Percentiles rank a stretch among this genome's conserved stretches.
phyloP scores from a whole-genome alignment of 2,888 invertebrate species.

The Folsomia manolachei region DNA sequence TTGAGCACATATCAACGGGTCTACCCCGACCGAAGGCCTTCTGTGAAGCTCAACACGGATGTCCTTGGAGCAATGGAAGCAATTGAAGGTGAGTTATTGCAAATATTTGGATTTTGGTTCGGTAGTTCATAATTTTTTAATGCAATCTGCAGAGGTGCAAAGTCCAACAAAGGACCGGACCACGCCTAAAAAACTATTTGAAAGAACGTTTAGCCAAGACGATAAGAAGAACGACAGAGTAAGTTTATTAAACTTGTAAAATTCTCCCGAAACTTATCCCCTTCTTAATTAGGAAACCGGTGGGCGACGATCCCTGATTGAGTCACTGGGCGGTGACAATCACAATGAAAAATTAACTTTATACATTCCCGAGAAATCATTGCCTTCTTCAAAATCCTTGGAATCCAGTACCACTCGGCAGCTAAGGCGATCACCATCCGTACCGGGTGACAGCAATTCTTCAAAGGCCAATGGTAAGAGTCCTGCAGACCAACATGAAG shows the following conservation, averaged over 20 bases:
- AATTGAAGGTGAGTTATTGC: slow-evolving; percentile 77
- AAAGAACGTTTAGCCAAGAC: not conserved
- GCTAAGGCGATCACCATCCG: slow-evolving; percentile 32
- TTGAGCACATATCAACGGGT: slow-evolving; percentile 61
- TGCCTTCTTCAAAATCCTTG: slow-evolving; percentile 16
- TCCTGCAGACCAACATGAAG: slow-evolving; percentile 57
- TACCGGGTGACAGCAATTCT: slow-evolving; percentile 17
- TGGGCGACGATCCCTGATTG: slow-evolving; percentile 62
- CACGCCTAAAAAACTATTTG: slow-evolving; percentile 30
- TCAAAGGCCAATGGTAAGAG: not conserved
- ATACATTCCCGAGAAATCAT: slow-evolving; percentile 56
- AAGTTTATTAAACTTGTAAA: no score
- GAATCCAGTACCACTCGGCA: not conserved
- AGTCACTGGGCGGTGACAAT: slow-evolving; percentile 58
- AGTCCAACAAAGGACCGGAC: slow-evolving; percentile 62
- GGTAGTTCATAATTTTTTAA: not conserved
- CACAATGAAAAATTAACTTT: slow-evolving; percentile 61
- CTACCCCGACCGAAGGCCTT: slow-evolving; percentile 76
- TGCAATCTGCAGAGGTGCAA: slow-evolving; percentile 70
- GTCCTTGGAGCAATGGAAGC: slow-evolving; percentile 81
- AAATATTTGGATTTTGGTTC: no score
- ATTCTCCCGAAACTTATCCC: not conserved
- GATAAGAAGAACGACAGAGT: no score
- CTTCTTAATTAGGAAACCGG: slow-evolving; percentile 59
- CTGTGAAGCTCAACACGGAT: slow-evolving; percentile 72